Conservation (phyloP, 2,888 invertebrate species). For the Stenodema calcarata region DNA sequence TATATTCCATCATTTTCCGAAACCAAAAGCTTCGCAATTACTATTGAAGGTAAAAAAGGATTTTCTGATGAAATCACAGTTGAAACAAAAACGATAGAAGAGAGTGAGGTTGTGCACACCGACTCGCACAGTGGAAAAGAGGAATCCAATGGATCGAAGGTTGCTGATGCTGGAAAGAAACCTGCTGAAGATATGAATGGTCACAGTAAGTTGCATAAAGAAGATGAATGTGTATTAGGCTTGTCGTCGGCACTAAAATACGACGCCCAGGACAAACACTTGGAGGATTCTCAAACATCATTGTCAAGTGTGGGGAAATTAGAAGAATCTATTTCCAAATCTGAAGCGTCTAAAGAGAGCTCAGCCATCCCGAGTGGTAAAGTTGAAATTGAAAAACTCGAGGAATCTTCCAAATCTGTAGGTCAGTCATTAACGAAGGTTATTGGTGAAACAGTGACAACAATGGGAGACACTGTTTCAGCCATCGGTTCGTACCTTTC, state of each 20-base stretch:
- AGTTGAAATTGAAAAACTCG: not conserved
- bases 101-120: not conserved
- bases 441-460: not conserved
- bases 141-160: not conserved
- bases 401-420: not conserved
- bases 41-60: slow-evolving; percentile 31
- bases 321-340: not conserved
- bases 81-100: slow-evolving; percentile 19
- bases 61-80: slow-evolving; percentile 24
- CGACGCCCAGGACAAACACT: not conserved
- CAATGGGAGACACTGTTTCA: not conserved
- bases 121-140: not conserved
- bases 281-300: not conserved
- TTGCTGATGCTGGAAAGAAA: not conserved
- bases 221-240: not conserved
- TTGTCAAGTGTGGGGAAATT: not conserved
- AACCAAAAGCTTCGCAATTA: slow-evolving; percentile 7
- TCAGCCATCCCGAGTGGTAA: not conserved
- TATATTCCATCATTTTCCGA: slow-evolving; percentile 24
- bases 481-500: not conserved
- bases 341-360: not conserved
- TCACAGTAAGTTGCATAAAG: not conserved
- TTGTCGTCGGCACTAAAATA: not conserved
- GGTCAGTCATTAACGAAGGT: not conserved
- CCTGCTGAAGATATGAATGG: not conserved